Evolutionary conservation across 2,113 vertebrate species (phyloP), one percentile per base, ranked within the genome.

Genomic region (Melanotaenia duboulayi): DNA sequence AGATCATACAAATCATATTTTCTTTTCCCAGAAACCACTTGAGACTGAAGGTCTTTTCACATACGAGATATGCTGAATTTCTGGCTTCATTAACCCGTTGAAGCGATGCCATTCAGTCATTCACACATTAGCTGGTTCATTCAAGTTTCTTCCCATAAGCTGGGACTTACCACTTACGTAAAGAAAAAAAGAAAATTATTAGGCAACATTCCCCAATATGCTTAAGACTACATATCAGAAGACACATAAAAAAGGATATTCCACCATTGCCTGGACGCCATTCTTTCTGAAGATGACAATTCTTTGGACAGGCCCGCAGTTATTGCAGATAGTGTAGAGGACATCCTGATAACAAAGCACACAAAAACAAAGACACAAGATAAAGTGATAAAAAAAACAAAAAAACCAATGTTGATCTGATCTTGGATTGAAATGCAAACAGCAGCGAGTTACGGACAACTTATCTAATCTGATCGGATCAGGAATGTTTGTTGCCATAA

Each of bases 251-350:
- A 82, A 96, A 98, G 96, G 97, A 98, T 99, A 99, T 98, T 99
- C 97, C 81, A 98, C 96, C 97, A 99, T 99, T 7, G 97, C 96
- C 87, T 99, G 97, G 11, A 98, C 97, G 0, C 97, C 97, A n/a
- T 99, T 99, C 84, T 99, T 99, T 74, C 97, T 88, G 91, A 99
- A 99, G 89, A 98, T 98, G 48, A 98, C 97, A 1, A 99, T 98
- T 81, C 97, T 94, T 90, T 99, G 97, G 16, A 99, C 97, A 0
- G 97, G 97, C 1, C 97, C 97, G 2, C 97, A 99, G 60, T 97
- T 97, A 83, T 99, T 98, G 88, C 97, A 98, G 83, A 99, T 98
- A 1, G 97, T 99, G 82, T 98, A 99, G 4, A 99, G 94, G 44
- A 99, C 97, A 25, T 99, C 97, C 97, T 99, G 76, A 56, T n/a